A percentile compares a stretch with the other conserved stretches of the same genome.
Evolutionary conservation across 2,888 invertebrate species (phyloP).

Genomic region (Parnassius orleans): DNA sequence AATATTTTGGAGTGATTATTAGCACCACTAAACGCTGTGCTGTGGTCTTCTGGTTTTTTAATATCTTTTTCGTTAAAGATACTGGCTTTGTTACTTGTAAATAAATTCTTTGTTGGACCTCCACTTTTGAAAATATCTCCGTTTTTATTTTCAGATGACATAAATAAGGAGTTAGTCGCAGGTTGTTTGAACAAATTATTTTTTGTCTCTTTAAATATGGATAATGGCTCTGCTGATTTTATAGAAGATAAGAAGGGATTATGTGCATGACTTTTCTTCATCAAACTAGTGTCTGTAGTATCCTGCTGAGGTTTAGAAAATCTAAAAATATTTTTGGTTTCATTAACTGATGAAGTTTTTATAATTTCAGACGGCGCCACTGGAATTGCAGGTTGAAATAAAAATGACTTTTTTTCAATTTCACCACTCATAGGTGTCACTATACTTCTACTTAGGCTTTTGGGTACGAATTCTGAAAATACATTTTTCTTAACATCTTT

Average conservation of each 20-base stretch:
- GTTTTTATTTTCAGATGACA: slow-evolving; percentile 27
- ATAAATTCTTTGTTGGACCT: slow-evolving; percentile 36
- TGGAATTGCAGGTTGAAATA: slow-evolving; percentile 67
- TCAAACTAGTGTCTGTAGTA: slow-evolving; percentile 31
- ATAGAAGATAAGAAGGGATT: slow-evolving; percentile 7
- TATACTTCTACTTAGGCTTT: slow-evolving; percentile 35
- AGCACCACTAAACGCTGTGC: slow-evolving; percentile 10
- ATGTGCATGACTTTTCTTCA: not conserved
- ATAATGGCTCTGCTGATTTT: not conserved
- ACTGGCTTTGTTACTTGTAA: slow-evolving; percentile 33
- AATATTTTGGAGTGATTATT: slow-evolving; percentile 9
- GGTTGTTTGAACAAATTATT: slow-evolving; percentile 34
- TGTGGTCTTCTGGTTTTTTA: slow-evolving; percentile 10
- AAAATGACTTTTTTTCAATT: slow-evolving; percentile 46
- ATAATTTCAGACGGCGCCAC: slow-evolving; percentile 57
- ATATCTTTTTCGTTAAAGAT: slow-evolving; percentile 31
- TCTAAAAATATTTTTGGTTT: slow-evolving; percentile 53
- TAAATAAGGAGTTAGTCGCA: slow-evolving; percentile 38
- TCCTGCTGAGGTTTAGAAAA: slow-evolving; percentile 67
- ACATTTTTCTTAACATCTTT: slow-evolving; percentile 41
- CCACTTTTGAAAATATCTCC: slow-evolving; percentile 14
- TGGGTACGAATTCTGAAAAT: slow-evolving; percentile 46
- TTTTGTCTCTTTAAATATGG: slow-evolving; percentile 39
- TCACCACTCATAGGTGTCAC: slow-evolving; percentile 29
- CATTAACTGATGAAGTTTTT: slow-evolving; percentile 56